Base-by-base conservation (phyloP, 2,113 vertebrate species). In the Anser brachyrhynchus region DNA sequence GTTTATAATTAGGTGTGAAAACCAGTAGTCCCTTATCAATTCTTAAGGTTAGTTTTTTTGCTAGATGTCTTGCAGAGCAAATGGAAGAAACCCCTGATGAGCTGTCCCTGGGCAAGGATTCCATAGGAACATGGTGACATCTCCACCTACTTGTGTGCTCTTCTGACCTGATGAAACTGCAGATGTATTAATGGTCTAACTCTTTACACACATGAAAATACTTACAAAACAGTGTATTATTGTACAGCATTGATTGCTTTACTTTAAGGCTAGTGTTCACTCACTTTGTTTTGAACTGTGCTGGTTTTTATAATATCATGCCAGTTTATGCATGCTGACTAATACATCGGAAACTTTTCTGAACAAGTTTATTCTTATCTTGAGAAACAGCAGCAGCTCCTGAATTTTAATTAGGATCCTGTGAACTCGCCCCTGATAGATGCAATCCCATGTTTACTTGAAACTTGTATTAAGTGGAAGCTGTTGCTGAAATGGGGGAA, bases 361-460 rank as follows among this genome's bases (percentile, higher is more conserved):
- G 54, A 91, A 62, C 18, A 74, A 92, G 41, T 87, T 93, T 91
- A 54, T 94, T 95, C 91, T 94, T 93, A 90, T 76, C 85, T 94
- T 82, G 55, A 72, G 84, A 76, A 95, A 73, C 93, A 92, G 89
- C 74, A 95, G 64, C 67, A 83, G 71, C 67, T 91, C 85, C 75
- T 79, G 6, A 92, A 79, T 90, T 91, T 95, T 91, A 95, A 95
- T 92, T n/a, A 88, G 67, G 81, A 94, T 52, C 64, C 82, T 83
- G 67, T 6, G 22, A 94, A 66, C 82, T 91, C 89, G 87, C 49
- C 90, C 87, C 69, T 1, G 2, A 14, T 73, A 87, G 49, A 74
- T 92, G 66, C 84, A 49, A 57, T 94, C 92, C 70, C 57, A 25
- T 69, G 73, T 91, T 95, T 89, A 57, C 87, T 92, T 94, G 65